phyloP scores from a whole-genome alignment of 2,113 vertebrate species.

The Triplophysa dalaica region DNA sequence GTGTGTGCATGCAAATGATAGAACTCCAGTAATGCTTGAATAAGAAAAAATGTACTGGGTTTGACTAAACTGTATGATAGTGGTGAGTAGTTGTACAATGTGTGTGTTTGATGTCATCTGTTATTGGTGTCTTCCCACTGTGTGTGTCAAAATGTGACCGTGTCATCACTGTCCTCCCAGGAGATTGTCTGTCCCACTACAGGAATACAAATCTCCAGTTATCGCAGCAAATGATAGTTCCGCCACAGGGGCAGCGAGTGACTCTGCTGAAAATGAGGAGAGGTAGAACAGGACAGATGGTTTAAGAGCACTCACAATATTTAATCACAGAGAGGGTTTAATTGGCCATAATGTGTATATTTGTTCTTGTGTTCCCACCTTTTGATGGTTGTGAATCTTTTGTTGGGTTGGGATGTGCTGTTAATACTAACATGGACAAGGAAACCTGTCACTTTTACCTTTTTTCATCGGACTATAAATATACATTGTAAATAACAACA shows the following conservation, averaged over 20 bases:
- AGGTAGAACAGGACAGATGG: conserved; percentile 33
- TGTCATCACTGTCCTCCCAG: conserved; percentile 62
- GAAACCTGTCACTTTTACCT: neutral
- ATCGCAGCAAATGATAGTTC: conserved; percentile 56
- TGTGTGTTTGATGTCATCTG: neutral
- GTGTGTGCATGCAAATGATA: conserved; percentile 15
- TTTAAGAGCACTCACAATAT: neutral
- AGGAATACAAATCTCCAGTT: conserved; percentile 56
- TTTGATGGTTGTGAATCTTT: conserved; percentile 7
- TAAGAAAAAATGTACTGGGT: conserved; percentile 33
- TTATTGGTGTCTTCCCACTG: neutral
- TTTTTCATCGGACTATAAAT: neutral
- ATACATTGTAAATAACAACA: neutral
- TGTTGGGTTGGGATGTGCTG: neutral
- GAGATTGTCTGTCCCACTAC: conserved; percentile 63
- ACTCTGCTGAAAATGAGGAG: conserved; percentile 23
- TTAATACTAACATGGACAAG: conserved; percentile 1
- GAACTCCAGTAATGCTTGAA: conserved; percentile 10
- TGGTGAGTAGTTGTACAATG: conserved; percentile 40
- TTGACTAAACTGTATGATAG: conserved; percentile 46
- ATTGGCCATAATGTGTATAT: neutral
- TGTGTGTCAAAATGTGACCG: conserved; percentile 55
- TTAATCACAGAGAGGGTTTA: conserved; percentile 18
- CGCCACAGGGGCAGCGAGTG: conserved; percentile 27
- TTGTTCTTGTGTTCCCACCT: neutral